phyloP scores from a whole-genome alignment of 2,888 invertebrate genomes.

The Spicauda simplicius region DNA sequence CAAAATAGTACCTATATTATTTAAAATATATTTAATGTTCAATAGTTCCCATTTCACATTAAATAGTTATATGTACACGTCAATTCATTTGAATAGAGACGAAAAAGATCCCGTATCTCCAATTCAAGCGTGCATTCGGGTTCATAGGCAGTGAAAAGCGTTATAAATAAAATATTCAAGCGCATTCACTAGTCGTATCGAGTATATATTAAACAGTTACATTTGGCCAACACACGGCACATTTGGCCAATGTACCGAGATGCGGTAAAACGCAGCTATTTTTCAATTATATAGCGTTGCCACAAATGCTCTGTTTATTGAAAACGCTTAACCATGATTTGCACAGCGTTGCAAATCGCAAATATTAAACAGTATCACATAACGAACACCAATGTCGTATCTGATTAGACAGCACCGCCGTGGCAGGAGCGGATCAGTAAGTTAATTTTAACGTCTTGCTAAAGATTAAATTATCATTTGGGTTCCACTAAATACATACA shows the following conservation, averaged over 20 bases:
- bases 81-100: constrained; percentile 35
- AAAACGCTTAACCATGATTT: constrained; percentile 38
- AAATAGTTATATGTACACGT: constrained; percentile 30
- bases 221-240: constrained; percentile 18
- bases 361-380: constrained; percentile 2
- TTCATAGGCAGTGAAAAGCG: constrained; percentile 31
- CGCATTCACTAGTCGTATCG: constrained; percentile 24
- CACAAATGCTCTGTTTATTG: constrained; percentile 39
- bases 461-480: background rate
- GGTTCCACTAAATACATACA: background rate
- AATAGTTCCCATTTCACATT: constrained; percentile 35
- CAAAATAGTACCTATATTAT: constrained; percentile 3
- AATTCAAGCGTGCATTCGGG: constrained; percentile 28
- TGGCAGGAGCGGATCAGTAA: background rate
- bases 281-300: constrained; percentile 33
- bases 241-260: constrained; percentile 32
- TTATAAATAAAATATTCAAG: constrained; percentile 36
- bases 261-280: constrained; percentile 33
- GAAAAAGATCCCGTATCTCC: constrained; percentile 33
- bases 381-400: constrained; percentile 16
- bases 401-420: constrained; percentile 42
- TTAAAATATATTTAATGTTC: constrained; percentile 24
- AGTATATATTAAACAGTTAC: constrained; percentile 22
- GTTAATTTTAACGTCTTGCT: background rate
- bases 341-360: constrained; percentile 28